Evolutionary conservation across 2,888 invertebrate species (phyloP), one percentile per base, ranked within the genome.

Genomic region (Noctua comes): DNA sequence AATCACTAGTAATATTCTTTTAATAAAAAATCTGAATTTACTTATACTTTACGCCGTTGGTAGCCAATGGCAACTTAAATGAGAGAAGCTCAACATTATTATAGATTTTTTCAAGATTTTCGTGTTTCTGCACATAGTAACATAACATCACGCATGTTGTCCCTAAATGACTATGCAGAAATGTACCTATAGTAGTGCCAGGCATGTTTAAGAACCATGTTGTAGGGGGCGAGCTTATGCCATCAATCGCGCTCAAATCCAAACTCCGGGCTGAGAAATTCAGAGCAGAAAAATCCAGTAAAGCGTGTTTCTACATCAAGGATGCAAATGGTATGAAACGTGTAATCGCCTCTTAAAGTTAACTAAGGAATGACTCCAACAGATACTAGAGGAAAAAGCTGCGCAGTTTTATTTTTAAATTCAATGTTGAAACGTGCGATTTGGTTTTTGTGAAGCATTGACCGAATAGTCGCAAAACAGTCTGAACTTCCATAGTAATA

Each of bases 401-500:
- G 62, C 18, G 27, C 36, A 21, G 10, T 21, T 21, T 36, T 21
- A 21, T 10, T 64, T 57, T 57, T 46, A 0, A 68, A 57, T 69
- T 7, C 4, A 31, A 31, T 48, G 16, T 24, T 27, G 24, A 31
- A 48, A 57, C 27, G 21, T 36, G 43, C n/a, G 1, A 31, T 31
- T 51, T 0, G 21, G 59, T n/a, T n/a, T 68, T 36, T 43, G 3
- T 64, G 8, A 40, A 27, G 24, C 18, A 18, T 40, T 3, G 18
- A 54, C 18, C 3, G 46, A 66, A 40, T 51, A 59, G 21, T 66
- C 8, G 31, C n/a, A 65, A 54, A 70, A 27, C 43, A 43, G 11
- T 79, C 51, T 43, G n/a, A 79, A 40, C 40, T 62, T 51, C 0
- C n/a, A n/a, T 18, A 51, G 59, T 69, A 11, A 62, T 62, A 62